Evolutionary conservation across 2,113 vertebrate genomes (phyloP).

Genomic region (Sinocyclocheilus rhinocerous): DNA sequence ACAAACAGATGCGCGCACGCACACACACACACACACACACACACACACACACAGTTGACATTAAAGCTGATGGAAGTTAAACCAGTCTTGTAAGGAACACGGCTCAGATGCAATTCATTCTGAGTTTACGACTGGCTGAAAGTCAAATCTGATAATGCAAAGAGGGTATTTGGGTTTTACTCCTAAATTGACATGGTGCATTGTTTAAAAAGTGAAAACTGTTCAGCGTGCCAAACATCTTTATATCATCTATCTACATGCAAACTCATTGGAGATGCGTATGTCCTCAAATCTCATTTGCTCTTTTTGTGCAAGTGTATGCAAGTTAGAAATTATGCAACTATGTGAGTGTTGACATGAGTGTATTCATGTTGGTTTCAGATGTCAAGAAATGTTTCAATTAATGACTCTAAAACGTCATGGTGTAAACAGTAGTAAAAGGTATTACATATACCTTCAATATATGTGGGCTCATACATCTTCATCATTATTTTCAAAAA

Average conservation of each 20-base stretch:
- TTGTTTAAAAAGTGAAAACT: constrained; percentile 20
- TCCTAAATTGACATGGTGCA: neutral
- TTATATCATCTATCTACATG: neutral
- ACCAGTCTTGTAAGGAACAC: constrained; percentile 42
- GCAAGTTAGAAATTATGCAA: neutral
- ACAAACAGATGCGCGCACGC: constrained; percentile 10
- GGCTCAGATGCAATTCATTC: constrained; percentile 16
- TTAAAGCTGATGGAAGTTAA: constrained; percentile 29
- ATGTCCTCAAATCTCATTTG: neutral
- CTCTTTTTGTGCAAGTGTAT: neutral
- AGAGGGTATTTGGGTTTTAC: neutral
- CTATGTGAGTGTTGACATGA: too few species aligned
- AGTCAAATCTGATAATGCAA: constrained; percentile 19
- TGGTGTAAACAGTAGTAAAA: too few species aligned
- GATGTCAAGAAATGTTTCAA: neutral
- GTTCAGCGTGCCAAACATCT: constrained; percentile 1
- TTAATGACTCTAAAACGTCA: too few species aligned
- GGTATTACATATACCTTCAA: too few species aligned
- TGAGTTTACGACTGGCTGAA: neutral
- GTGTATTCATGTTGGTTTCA: neutral
- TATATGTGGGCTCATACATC: too few species aligned
- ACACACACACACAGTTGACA: constrained; percentile 3
- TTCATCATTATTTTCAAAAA: too few species aligned
- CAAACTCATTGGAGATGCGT: neutral
- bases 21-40: neutral